Conservation (phyloP, 2,113 vertebrate genomes). For the Nannobrachium achirus region DNA sequence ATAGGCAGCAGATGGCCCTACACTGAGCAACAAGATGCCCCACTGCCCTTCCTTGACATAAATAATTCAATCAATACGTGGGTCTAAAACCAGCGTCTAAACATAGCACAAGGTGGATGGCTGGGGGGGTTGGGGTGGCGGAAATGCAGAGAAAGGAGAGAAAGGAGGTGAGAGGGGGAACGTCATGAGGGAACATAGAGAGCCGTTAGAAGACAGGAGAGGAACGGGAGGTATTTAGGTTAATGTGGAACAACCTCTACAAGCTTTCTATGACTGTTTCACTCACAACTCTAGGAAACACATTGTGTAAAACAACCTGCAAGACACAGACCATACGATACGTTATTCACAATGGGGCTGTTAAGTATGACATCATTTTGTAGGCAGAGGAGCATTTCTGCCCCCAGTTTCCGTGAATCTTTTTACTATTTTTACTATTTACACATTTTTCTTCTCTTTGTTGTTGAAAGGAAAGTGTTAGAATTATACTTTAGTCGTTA, state of each 20-base stretch:
- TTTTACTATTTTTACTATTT: no score
- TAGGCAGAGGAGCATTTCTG: no score
- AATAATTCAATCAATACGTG: slow-evolving; percentile 70
- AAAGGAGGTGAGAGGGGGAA: slow-evolving; percentile 18
- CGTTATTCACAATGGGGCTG: no score
- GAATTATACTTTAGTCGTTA: no score
- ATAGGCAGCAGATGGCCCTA: slow-evolving; percentile 5
- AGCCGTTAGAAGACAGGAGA: neutral
- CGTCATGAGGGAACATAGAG: neutral
- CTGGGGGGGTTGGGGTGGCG: slow-evolving; percentile 14
- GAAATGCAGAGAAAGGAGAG: slow-evolving; percentile 15
- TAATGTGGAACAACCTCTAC: slow-evolving; percentile 1
- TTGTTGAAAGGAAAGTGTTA: no score
- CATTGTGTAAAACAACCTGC: no score
- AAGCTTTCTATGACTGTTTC: no score
- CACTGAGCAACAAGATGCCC: slow-evolving; percentile 32
- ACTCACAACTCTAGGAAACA: no score
- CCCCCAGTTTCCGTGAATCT: no score
- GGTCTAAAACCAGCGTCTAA: slow-evolving; percentile 49
- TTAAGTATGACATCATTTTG: no score
- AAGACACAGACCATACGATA: no score
- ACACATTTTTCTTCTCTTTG: no score
- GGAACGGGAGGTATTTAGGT: slow-evolving; percentile 3
- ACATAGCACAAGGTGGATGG: slow-evolving; percentile 27
- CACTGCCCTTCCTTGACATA: slow-evolving; percentile 57